Percentiles rank a stretch among this genome's conserved stretches.
These are phyloP conservation scores for Eupithecia subumbrata DNA, from an alignment of 2,888 invertebrate species.

Conservation along the genomic window DNA sequence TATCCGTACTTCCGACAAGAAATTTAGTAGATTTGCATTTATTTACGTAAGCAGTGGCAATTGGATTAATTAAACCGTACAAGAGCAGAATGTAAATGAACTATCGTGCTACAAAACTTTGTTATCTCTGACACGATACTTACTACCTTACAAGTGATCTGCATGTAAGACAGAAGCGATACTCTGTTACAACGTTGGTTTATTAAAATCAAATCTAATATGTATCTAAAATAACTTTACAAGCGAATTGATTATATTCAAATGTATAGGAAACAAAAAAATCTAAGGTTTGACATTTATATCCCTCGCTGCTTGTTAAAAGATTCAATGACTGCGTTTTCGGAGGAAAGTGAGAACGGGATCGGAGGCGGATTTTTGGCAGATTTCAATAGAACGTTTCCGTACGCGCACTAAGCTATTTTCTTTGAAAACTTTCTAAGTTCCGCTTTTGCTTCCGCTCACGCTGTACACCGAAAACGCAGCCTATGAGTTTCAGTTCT, in stretches of 20 bases:
- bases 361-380: not conserved
- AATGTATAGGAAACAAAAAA: not conserved
- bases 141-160: constrained; percentile 7
- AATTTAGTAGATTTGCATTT: constrained; percentile 14
- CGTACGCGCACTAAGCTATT: not conserved
- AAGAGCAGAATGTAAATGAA: constrained; percentile 35
- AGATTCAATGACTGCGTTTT: not conserved
- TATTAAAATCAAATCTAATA: not conserved
- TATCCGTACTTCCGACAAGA: constrained; percentile 3
- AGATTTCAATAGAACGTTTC: not conserved
- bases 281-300: not conserved
- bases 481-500: not conserved
- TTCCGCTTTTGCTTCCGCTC: not conserved
- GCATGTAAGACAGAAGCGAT: constrained; percentile 7
- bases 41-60: constrained; percentile 37
- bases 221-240: not conserved
- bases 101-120: constrained; percentile 14
- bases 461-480: not conserved
- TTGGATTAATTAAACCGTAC: constrained; percentile 42
- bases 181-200: not conserved
- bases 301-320: not conserved
- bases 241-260: not conserved
- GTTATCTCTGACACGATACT: constrained; percentile 19
- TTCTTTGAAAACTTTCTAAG: not conserved
- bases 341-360: not conserved